Base-by-base conservation (phyloP, 2,113 vertebrate genomes). In the Callionymus lyra region DNA sequence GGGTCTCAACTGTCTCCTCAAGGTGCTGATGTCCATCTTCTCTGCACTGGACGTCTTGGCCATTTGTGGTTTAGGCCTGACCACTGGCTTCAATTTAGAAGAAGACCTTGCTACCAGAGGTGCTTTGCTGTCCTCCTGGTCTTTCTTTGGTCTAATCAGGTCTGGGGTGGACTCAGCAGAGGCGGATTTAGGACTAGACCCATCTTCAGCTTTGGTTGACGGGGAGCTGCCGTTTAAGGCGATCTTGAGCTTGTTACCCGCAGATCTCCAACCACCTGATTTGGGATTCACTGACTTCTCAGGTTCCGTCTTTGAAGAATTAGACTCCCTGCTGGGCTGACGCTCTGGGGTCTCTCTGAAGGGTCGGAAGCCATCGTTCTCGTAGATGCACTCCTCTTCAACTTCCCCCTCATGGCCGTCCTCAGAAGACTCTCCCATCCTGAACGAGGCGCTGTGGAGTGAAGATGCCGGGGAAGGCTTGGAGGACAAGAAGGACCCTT, bases 1-100 rank as follows among this genome's bases (percentile, higher is more conserved):
- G 39, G 92, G 95, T 33, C 92, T 84, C 52, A 98, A 83, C 53
- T 98, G 93, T 40, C 89, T 90, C 55, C 94, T 83, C 77, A 98
- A 86, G 68, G 88, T 94, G 81, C 90, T 92, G 64, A 99, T 98
- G 68, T 97, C 93, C 93, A 97, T 95, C 66, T 90, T 93, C 46
- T 97, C 95, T 17, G 91, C 87, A 87, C 74, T 94, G 86, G 44
- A 91, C 71, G 89, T 71, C 58, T 93, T 93, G 61, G 68, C 87
- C 52, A 98, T 75, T 27, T 96, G 86, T 0, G 95, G 94, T 77
- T 99, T 99, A 53, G 95, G 95, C 60, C 93, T 87, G 33, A 99
- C 92, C 0, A 91, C 90, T 1, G 95, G 95, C 77, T 97, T 97
- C 68, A 87, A 84, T 77, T 87, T 91, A 34, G 84, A 80, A 15